Base-by-base conservation (phyloP, 1,140 invertebrate species). In the Latrodectus geometricus region DNA sequence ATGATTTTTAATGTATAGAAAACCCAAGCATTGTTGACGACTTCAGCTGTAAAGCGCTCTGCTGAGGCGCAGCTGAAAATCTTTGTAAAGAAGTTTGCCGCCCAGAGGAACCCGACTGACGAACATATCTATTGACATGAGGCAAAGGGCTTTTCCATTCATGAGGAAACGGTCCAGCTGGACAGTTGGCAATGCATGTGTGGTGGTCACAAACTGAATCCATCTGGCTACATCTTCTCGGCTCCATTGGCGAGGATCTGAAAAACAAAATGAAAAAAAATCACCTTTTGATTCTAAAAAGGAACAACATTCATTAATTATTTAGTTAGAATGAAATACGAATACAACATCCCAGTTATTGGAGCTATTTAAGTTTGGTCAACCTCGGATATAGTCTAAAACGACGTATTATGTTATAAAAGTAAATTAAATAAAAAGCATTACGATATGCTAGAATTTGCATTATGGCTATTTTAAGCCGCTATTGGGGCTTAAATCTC, bases 91-190 rank as follows among this genome's bases (percentile, higher is more conserved):
- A 78, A 93, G 91, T 89, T 94, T 94, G 48, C 94, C 94, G 0
- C 93, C 94, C 3, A 94, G 90, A 4, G 95, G 95, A 12, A 95
- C 95, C 48, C 95, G 91, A 84, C 92, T 92, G 2, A 94, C 91
- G 91, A 95, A 95, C 95, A 95, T 95, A 56, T 94, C 93, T 4
- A 93, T 91, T 23, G 93, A 93, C 95, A 95, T 95, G 68, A 95
- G 92, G 88, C 95, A 95, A 5, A 95, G 91, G 8, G 94, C 95
- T 90, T 95, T 95, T 48, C 95, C 95, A 90, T 95, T 95, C 95
- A 95, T 95, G 4, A 93, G 92, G 90, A 95, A 95, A 80, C 95
- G 90, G 65, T 93, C 93, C 76, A 90, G 90, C 77, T 89, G 92
- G 83, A 93, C 92, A 84, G 91, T 91, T 20, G 93, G 93, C 0